Conservation (phyloP, 1,140 invertebrate species). For the Drosophila kepulauana region DNA sequence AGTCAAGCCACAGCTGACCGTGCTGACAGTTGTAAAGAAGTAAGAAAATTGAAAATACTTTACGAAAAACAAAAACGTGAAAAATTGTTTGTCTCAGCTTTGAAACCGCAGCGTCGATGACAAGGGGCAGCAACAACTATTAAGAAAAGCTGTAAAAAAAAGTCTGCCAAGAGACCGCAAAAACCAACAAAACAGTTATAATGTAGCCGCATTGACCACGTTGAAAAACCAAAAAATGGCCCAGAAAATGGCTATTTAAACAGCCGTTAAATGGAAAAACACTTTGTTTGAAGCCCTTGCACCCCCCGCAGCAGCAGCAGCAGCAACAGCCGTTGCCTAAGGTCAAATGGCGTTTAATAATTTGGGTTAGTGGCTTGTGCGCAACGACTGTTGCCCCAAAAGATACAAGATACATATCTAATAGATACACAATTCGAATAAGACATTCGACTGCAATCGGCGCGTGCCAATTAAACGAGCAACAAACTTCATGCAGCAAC, state of each 20-base stretch:
- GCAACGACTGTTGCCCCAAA: conserved; percentile 6
- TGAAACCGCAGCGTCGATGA: conserved; percentile 47
- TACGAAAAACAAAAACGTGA: neutral
- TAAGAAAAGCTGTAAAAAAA: conserved; percentile 3
- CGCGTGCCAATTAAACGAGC: conserved; percentile 79
- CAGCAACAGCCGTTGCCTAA: conserved; percentile 50
- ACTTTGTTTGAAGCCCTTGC: conserved; percentile 58
- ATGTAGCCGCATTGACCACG: conserved; percentile 57
- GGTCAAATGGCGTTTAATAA: conserved; percentile 83
- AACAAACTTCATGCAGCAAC: conserved; percentile 18
- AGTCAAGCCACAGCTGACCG: conserved; percentile 10
- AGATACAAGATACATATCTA: conserved; percentile 76
- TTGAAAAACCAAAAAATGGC: conserved; percentile 27
- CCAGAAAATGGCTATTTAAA: conserved; percentile 58
- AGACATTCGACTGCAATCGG: conserved; percentile 65
- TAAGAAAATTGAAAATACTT: conserved; percentile 21
- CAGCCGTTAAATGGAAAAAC: conserved; percentile 63
- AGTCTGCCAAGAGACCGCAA: conserved; percentile 14
- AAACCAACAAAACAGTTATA: conserved; percentile 32
- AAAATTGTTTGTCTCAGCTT: neutral
- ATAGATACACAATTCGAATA: conserved; percentile 60
- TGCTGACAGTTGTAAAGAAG: conserved; percentile 20
- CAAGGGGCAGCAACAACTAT: conserved; percentile 1
- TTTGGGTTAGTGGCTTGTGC: conserved; percentile 64
- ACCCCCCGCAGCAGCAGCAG: neutral